Percentiles rank a stretch among this genome's conserved stretches.
phyloP scores from a whole-genome alignment of 2,797 vertebrate species.

The Anableps anableps region DNA sequence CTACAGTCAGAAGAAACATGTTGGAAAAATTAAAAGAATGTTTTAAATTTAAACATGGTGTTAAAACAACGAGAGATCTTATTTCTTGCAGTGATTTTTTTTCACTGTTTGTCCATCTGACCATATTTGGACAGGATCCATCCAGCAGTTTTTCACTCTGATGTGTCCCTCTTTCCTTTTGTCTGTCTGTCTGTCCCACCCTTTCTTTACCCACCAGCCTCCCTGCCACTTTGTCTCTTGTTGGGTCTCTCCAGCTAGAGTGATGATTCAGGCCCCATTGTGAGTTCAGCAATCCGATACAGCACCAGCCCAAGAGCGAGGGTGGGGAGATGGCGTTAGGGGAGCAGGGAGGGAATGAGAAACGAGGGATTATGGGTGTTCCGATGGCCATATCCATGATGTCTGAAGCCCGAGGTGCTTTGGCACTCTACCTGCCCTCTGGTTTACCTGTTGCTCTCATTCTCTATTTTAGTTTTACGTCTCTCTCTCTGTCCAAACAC shows the following conservation, averaged over 20 bases:
- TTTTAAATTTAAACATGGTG: not conserved
- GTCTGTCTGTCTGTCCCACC: constrained; percentile 42
- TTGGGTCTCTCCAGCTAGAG: constrained; percentile 62
- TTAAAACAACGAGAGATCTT: not conserved
- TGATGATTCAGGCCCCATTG: constrained; percentile 80
- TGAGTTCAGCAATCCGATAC: constrained; percentile 78
- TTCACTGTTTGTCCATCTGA: not conserved
- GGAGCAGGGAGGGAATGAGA: constrained; percentile 34
- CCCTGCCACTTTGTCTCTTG: constrained; percentile 62
- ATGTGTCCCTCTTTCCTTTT: constrained; percentile 38
- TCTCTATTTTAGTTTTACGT: constrained; percentile 32
- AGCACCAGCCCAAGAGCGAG: constrained; percentile 56
- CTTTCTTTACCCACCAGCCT: constrained; percentile 39
- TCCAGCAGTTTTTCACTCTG: constrained; percentile 11
- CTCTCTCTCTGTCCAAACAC: constrained; percentile 25
- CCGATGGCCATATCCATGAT: constrained; percentile 54
- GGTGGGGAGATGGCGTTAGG: constrained; percentile 6
- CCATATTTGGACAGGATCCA: constrained; percentile 14
- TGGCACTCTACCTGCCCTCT: constrained; percentile 67
- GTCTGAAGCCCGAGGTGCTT: constrained; percentile 61
- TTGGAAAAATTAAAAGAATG: not conserved
- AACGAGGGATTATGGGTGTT: constrained; percentile 68
- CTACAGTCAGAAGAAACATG: not conserved
- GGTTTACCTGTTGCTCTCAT: constrained; percentile 68
- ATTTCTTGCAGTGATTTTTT: not conserved